These are phyloP conservation scores for Petrophora chlorosata DNA, from an alignment of 2,888 invertebrate species.

Conservation along the genomic window DNA sequence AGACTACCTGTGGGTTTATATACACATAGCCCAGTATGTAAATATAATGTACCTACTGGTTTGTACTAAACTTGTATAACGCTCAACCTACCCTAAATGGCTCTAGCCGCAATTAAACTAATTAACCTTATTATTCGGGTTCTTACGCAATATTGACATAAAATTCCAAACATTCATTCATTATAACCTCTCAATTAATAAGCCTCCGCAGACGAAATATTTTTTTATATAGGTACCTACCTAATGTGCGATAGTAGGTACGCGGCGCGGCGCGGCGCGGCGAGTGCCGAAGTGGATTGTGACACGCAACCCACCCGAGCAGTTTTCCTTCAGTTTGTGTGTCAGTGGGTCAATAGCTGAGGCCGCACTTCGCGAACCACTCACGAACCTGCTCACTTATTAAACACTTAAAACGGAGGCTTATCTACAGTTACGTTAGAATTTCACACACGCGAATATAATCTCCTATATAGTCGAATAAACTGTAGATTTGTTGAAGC, in stretches of 20 bases:
- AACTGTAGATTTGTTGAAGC: no score
- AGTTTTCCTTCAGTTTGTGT: conserved; percentile 77
- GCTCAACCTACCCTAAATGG: background rate
- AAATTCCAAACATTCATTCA: conserved; percentile 23
- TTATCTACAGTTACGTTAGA: conserved; percentile 11
- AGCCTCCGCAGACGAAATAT: conserved; percentile 47
- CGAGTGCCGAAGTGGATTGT: conserved; percentile 38
- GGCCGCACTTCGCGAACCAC: conserved; percentile 69
- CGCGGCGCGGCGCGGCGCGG: conserved; percentile 22
- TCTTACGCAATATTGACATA: conserved; percentile 16
- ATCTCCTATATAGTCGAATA: no score
- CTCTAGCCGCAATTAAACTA: background rate
- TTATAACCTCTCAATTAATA: conserved; percentile 29
- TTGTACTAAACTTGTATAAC: background rate
- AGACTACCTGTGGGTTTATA: no score
- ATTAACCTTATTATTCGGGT: conserved; percentile 3
- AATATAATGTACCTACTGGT: background rate
- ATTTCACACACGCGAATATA: conserved; percentile 7
- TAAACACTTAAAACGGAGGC: conserved; percentile 25
- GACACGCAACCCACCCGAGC: conserved; percentile 68
- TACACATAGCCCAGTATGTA: conserved; percentile 3
- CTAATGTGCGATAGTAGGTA: conserved; percentile 41
- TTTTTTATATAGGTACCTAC: no score
- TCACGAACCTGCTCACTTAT: conserved; percentile 65
- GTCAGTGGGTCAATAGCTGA: conserved; percentile 80